Base-by-base conservation (phyloP, 2,113 vertebrate species). In the Neomonachus schauinslandi region DNA sequence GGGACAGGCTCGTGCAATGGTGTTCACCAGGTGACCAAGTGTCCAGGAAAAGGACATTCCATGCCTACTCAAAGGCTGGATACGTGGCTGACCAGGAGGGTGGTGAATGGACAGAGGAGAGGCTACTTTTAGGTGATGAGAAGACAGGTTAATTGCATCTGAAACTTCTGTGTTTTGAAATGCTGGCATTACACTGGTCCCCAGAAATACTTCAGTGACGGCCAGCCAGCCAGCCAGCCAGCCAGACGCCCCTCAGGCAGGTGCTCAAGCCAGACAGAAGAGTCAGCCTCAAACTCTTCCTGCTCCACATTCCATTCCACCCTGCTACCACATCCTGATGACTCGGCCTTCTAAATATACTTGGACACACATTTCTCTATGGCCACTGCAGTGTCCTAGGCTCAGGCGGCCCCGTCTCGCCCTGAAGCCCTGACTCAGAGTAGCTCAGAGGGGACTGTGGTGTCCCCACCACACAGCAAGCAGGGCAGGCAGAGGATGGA, bases 371-470 rank as follows among this genome's bases (percentile, higher is more conserved):
- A 0, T 21, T 65, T 39, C 19, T 31, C 36, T 15, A 31, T 0
- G 7, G 39, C 33, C 49, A 53, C 36, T 0, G 1, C 0, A 1
- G 76, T n/a, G 5, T 33, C 9, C 7, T 18, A 7, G 16, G 26
- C n/a, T 59, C 89, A 28, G 76, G 83, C 0, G 0, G 33, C 33
- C 39, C 3, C 15, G 0, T 31, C 36, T 42, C 7, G 2, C 49
- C 67, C 31, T 42, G 15, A 55, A 39, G 28, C 4, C 1, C 22
- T 19, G 39, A 31, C 13, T 19, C 4, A 7, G 36, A 72, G n/a
- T 5, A 18, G 7, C 24, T 53, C 24, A 33, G 36, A 13, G 39
- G 18, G 14, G 55, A 51, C 13, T 2, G 3, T 7, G 5, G 1
- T 21, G 1, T 36, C 31, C 0, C 0, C 12, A 19, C 33, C n/a